phyloP scores from a whole-genome alignment of 2,797 vertebrate species.

The Rachycentron canadum region DNA sequence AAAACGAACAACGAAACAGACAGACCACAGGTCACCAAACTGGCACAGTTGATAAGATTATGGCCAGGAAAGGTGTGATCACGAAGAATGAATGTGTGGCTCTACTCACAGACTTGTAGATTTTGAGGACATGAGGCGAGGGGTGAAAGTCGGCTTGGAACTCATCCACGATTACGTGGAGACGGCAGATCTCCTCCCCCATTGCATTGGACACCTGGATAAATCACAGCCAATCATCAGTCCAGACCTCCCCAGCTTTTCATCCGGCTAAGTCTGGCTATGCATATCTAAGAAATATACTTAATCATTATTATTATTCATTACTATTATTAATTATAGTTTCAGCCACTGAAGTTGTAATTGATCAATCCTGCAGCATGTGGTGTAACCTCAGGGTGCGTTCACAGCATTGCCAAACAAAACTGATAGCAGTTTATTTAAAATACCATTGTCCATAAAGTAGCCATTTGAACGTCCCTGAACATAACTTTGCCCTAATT shows the following conservation, averaged over 20 bases:
- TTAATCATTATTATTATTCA: too few species aligned
- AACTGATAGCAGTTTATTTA: too few species aligned
- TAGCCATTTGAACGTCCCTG: too few species aligned
- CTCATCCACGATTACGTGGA: conserved; percentile 94
- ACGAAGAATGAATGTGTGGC: background rate
- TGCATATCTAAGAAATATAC: too few species aligned
- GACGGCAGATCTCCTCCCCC: conserved; percentile 96
- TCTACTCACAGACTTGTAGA: conserved; percentile 92
- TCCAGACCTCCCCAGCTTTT: background rate
- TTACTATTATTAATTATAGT: too few species aligned
- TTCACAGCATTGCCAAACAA: too few species aligned
- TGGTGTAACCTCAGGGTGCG: too few species aligned
- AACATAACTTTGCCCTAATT: too few species aligned
- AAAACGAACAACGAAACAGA: background rate
- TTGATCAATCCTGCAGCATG: too few species aligned
- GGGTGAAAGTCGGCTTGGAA: conserved; percentile 95
- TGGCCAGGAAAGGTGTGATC: background rate
- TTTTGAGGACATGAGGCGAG: conserved; percentile 91
- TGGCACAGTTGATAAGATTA: background rate
- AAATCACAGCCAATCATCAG: background rate
- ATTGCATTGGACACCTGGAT: conserved; percentile 94
- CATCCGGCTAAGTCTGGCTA: too few species aligned
- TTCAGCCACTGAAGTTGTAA: too few species aligned
- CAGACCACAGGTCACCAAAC: background rate
- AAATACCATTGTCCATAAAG: too few species aligned